Conservation (phyloP, 2,888 invertebrate species). For the Melikaiella ostensackeni region DNA sequence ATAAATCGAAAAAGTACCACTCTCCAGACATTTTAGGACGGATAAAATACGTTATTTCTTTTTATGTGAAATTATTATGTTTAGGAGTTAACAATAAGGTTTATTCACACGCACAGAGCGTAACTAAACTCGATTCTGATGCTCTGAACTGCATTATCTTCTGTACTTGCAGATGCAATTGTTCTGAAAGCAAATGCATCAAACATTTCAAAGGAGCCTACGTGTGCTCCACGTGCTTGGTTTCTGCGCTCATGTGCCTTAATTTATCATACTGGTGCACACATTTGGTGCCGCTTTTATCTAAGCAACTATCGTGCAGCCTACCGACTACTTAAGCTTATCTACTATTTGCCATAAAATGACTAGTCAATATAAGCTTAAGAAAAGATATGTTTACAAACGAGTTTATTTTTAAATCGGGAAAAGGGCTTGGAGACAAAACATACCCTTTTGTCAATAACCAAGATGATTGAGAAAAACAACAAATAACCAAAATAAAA, state of each 20-base stretch:
- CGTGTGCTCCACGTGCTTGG: conserved; percentile 49
- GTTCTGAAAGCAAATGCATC: conserved; percentile 51
- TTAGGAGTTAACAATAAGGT: neutral
- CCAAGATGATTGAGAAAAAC: too few relatives aligned
- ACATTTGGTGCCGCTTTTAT: conserved; percentile 15
- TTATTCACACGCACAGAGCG: neutral
- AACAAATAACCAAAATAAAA: too few relatives aligned
- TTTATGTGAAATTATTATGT: too few relatives aligned
- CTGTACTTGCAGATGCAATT: conserved; percentile 18
- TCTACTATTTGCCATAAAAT: neutral
- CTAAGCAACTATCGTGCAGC: conserved; percentile 16
- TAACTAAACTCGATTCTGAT: neutral
- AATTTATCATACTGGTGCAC: conserved; percentile 23
- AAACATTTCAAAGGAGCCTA: conserved; percentile 43
- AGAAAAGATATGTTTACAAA: too few relatives aligned
- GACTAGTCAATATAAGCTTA: neutral
- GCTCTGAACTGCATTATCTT: conserved; percentile 26
- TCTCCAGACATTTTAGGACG: too few relatives aligned
- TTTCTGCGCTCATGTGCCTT: conserved; percentile 45
- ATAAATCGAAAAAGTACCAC: too few relatives aligned
- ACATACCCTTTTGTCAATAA: too few relatives aligned
- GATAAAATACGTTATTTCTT: too few relatives aligned
- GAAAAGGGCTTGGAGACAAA: too few relatives aligned
- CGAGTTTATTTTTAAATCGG: too few relatives aligned
- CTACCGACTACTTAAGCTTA: neutral